Evolutionary conservation across 2,888 invertebrate species (phyloP).

Genomic region (Lepidochrysops patricia): DNA sequence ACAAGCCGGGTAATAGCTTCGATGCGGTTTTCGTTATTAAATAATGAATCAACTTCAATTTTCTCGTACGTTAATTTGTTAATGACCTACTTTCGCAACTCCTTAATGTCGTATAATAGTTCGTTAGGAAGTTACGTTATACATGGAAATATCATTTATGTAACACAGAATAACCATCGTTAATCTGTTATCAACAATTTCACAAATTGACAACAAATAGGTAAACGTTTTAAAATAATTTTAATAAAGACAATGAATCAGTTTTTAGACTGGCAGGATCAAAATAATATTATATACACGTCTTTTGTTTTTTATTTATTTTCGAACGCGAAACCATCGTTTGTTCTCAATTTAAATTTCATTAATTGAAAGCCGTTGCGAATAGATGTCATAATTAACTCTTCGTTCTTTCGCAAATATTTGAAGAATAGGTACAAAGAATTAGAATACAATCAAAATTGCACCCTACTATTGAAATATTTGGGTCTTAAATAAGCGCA

Average conservation of each 20-base stretch:
- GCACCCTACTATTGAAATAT: neutral
- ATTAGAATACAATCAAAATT: neutral
- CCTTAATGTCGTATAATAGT: neutral
- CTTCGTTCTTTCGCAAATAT: conserved; percentile 6
- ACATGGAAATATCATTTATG: neutral
- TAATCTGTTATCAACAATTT: no score
- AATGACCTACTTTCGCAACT: conserved; percentile 4
- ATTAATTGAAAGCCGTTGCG: neutral
- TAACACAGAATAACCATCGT: no score
- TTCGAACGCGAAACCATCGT: no score
- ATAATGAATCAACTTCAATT: conserved; percentile 24
- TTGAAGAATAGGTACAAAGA: conserved; percentile 7
- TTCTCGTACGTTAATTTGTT: conserved; percentile 10
- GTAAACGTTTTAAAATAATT: neutral
- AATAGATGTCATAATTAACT: conserved; percentile 6
- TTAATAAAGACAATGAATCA: neutral
- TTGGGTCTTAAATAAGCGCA: conserved; percentile 9
- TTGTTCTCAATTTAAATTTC: neutral
- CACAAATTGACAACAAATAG: no score
- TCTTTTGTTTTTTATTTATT: neutral
- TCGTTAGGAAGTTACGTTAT: neutral
- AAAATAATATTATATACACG: no score
- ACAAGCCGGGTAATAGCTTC: conserved; percentile 24
- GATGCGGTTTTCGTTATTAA: conserved; percentile 24
- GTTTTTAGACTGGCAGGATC: no score